Conservation (phyloP, 2,888 invertebrate genomes). For the Sylvicola cinctus region DNA sequence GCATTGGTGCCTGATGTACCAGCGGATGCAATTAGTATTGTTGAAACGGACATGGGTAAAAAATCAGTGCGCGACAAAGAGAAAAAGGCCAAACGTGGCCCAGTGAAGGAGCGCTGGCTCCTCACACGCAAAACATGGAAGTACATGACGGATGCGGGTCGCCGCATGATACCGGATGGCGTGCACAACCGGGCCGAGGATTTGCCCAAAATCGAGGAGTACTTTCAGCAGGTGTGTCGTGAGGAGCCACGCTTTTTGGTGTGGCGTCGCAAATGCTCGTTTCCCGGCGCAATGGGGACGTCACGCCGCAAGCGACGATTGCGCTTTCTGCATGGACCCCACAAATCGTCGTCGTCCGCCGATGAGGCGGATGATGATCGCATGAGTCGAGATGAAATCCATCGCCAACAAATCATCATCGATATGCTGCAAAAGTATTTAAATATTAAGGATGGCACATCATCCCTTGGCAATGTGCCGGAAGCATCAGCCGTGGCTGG, state of each 20-base stretch:
- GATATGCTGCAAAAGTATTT: slow-evolving; percentile 46
- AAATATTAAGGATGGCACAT: slow-evolving; percentile 26
- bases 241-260: slow-evolving; percentile 56
- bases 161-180: slow-evolving; percentile 67
- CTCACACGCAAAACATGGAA: slow-evolving; percentile 77
- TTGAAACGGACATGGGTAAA: too few species aligned
- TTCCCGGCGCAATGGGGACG: slow-evolving; percentile 45
- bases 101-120: slow-evolving; percentile 61
- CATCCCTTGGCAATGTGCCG: slow-evolving; percentile 17
- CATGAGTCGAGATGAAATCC: slow-evolving; percentile 8
- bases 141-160: slow-evolving; percentile 81
- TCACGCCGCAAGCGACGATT: slow-evolving; percentile 13
- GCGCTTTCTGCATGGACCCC: slow-evolving; percentile 6
- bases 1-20: too few species aligned
- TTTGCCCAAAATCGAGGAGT: slow-evolving; percentile 59
- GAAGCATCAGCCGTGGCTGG: slow-evolving; percentile 11
- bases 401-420: slow-evolving; percentile 32
- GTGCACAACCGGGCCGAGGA: slow-evolving; percentile 51
- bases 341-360: slow-evolving; percentile 13
- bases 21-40: too few species aligned
- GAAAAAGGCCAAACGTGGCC: slow-evolving; percentile 1
- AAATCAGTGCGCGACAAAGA: too few species aligned
- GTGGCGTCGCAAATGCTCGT: slow-evolving; percentile 59
- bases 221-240: slow-evolving; percentile 65
- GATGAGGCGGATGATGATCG: slow-evolving; percentile 14